Conservation (phyloP, 2,888 invertebrate genomes). For the Sarcophaga carnaria region DNA sequence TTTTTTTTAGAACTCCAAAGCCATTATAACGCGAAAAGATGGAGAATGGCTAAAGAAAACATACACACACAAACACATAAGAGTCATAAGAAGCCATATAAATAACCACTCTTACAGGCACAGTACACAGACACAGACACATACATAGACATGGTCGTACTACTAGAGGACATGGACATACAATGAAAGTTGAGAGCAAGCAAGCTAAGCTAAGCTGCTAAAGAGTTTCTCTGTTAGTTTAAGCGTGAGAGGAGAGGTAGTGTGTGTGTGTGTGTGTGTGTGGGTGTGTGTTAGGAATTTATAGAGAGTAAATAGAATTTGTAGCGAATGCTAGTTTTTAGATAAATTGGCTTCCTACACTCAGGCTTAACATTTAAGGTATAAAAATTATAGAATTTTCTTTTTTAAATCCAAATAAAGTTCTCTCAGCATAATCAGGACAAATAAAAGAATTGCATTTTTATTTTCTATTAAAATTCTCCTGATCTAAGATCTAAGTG, state of each 20-base stretch:
- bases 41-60: neutral
- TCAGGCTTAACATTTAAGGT: constrained; percentile 47
- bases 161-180: too few species aligned
- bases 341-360: constrained; percentile 64
- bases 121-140: neutral
- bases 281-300: constrained; percentile 30
- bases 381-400: constrained; percentile 42
- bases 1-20: constrained; percentile 47
- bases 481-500: neutral
- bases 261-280: too few species aligned
- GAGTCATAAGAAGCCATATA: constrained; percentile 37
- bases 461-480: constrained; percentile 44
- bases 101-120: neutral
- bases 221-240: constrained; percentile 31
- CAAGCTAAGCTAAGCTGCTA: constrained; percentile 12
- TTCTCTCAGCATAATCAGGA: constrained; percentile 14
- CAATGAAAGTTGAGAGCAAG: constrained; percentile 30
- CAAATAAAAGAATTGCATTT: constrained; percentile 43
- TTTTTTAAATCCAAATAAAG: constrained; percentile 54
- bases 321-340: constrained; percentile 57
- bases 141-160: too few species aligned
- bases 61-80: constrained; percentile 28
- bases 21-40: constrained; percentile 53
- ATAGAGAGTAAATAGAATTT: constrained; percentile 64
- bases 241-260: neutral